Evolutionary conservation across 92 coral and sea anemone genomes (phyloP), one percentile per base, ranked within the genome.

Genomic region (Diadumene lineata): DNA sequence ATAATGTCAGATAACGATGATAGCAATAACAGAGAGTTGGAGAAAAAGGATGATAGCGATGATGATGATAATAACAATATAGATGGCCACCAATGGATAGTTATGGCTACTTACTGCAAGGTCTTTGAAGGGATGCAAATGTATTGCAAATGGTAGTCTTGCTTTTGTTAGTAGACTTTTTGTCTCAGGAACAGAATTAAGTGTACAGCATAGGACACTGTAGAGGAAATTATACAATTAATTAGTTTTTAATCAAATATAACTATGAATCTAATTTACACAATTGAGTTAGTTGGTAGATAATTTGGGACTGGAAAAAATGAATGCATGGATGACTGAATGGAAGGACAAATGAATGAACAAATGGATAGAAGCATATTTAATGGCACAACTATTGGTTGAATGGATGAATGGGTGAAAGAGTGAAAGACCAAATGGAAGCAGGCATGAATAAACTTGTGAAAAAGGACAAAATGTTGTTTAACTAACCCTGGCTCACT

Each of bases 71-170:
- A n/a, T n/a, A n/a, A n/a, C n/a, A n/a, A n/a, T n/a, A n/a, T n/a
- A n/a, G n/a, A n/a, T n/a, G n/a, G n/a, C n/a, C n/a, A n/a, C n/a
- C n/a, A n/a, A n/a, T n/a, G n/a, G n/a, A 53, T 53, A 2, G 60
- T 15, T 3, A 9, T 3, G 19, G 19, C 18, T 18, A 85, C 93
- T 71, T 70, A 86, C 98, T 87, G 90, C 93, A 34, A 94, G 90
- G 73, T 94, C 98, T 74, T 86, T 94, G 78, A 91, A 94, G 34
- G 98, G 98, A 74, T 94, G 92, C 65, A 94, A 77, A 60, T 91
- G 97, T 31, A 94, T 91, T 71, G 97, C 98, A 46, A 94, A 85
- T 30, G 98, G 98, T 28, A 94, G 92, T 68, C 87, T 94, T 43
- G 97, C 88, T 70, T 84, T 94, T 26, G 93, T 81, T 57, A 94